phyloP scores from a whole-genome alignment of 2,113 vertebrate genomes.

The Phycodurus eques region DNA sequence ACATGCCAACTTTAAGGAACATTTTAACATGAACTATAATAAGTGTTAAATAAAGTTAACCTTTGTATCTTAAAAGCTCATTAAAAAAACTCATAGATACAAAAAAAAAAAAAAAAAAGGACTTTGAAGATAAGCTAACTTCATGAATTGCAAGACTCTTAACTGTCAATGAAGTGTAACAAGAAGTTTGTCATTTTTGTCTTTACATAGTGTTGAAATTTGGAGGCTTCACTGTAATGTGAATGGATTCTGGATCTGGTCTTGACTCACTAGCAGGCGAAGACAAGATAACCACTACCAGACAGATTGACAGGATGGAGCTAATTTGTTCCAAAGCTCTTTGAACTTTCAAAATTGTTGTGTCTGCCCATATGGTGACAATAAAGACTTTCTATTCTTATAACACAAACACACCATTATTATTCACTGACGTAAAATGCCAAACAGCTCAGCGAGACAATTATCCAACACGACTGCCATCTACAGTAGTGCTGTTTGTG shows the following conservation, averaged over 20 bases:
- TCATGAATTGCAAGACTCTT: too few species aligned
- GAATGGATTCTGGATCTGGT: neutral
- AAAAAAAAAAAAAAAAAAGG: too few species aligned
- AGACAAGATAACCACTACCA: neutral
- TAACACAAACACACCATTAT: neutral
- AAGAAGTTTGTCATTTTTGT: neutral
- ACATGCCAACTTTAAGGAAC: too few species aligned
- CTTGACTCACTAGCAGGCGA: neutral
- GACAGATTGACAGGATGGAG: neutral
- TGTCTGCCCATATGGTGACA: neutral
- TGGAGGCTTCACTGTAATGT: neutral
- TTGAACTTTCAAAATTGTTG: neutral
- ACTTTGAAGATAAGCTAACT: too few species aligned
- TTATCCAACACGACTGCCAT: neutral
- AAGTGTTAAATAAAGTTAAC: too few species aligned
- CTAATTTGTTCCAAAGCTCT: neutral
- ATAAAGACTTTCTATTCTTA: neutral
- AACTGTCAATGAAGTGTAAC: too few species aligned
- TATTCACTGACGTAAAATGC: neutral
- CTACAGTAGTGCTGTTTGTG: neutral
- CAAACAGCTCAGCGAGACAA: neutral
- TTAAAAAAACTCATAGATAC: too few species aligned
- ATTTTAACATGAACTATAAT: too few species aligned
- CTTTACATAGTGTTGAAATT: neutral
- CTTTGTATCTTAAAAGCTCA: too few species aligned